These are phyloP conservation scores for Micropoecilia bifurca DNA, from an alignment of 2,797 vertebrate genomes.

Conservation along the genomic window DNA sequence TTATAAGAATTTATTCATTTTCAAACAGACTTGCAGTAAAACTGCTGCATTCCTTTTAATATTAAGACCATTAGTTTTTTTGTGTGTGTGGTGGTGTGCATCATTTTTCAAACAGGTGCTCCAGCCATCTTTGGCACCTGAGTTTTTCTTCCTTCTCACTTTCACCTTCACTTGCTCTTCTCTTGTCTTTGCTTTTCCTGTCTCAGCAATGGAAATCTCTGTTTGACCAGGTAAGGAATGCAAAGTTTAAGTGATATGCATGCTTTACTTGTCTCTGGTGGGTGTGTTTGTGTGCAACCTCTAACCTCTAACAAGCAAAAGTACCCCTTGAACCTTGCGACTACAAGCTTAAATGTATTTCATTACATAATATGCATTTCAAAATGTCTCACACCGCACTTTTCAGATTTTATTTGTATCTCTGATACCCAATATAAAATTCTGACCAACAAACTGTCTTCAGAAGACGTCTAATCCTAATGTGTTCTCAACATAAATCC, in stretches of 20 bases:
- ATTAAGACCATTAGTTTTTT: neutral
- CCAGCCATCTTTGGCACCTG: constrained; percentile 24
- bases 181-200: constrained; percentile 33
- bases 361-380: neutral
- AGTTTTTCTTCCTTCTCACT: constrained; percentile 29
- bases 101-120: constrained; percentile 48
- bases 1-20: neutral
- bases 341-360: too few species aligned
- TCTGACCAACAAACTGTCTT: neutral
- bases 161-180: constrained; percentile 30
- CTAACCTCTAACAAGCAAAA: neutral
- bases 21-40: neutral
- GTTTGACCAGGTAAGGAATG: constrained; percentile 95
- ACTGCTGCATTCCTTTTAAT: neutral
- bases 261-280: constrained; percentile 41
- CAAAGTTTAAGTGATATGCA: constrained; percentile 25
- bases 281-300: constrained; percentile 19
- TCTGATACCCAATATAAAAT: neutral
- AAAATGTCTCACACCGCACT: too few species aligned
- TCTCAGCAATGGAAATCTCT: constrained; percentile 95
- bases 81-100: neutral
- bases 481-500: neutral
- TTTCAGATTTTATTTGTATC: neutral
- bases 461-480: neutral
- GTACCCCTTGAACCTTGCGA: neutral